Percentiles rank a stretch among this genome's conserved stretches.
Evolutionary conservation across 2,113 vertebrate species (phyloP).

Genomic region (Taurulus bubalis): DNA sequence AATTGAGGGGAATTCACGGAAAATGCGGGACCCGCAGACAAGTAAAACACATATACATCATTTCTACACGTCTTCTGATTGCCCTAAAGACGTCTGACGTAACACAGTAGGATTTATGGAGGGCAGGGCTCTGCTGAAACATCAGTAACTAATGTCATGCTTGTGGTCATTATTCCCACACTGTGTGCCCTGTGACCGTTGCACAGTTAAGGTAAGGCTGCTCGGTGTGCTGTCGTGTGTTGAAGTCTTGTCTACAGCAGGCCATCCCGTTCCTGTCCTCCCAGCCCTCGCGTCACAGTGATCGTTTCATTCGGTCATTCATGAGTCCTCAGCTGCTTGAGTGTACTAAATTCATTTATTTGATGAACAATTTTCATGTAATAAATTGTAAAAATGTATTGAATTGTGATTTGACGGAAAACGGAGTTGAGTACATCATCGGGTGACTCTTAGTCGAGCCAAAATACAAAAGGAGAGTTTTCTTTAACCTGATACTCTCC

Average conservation of each 20-base stretch:
- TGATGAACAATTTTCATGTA: background rate
- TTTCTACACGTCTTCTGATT: background rate
- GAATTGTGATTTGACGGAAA: background rate
- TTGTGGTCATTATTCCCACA: background rate
- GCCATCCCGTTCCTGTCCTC: background rate
- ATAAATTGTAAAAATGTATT: too few species aligned
- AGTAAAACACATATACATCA: background rate
- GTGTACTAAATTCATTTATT: background rate
- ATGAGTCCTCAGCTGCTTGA: background rate
- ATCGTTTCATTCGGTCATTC: background rate
- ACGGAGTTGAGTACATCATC: background rate
- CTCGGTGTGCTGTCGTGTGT: background rate
- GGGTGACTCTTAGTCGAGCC: background rate
- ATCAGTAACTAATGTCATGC: slow-evolving; percentile 37
- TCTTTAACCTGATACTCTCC: background rate
- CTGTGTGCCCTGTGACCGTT: background rate
- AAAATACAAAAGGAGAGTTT: background rate
- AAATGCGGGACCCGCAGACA: background rate
- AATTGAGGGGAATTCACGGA: background rate
- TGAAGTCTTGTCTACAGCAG: background rate
- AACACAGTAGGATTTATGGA: background rate
- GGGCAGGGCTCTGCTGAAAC: slow-evolving; percentile 3
- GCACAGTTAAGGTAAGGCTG: background rate
- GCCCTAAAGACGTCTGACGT: slow-evolving; percentile 1
- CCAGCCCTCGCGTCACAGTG: too few species aligned